These are phyloP conservation scores for Antechinus stuartii DNA, from an alignment of 2,113 vertebrate genomes.

Conservation along the genomic window DNA sequence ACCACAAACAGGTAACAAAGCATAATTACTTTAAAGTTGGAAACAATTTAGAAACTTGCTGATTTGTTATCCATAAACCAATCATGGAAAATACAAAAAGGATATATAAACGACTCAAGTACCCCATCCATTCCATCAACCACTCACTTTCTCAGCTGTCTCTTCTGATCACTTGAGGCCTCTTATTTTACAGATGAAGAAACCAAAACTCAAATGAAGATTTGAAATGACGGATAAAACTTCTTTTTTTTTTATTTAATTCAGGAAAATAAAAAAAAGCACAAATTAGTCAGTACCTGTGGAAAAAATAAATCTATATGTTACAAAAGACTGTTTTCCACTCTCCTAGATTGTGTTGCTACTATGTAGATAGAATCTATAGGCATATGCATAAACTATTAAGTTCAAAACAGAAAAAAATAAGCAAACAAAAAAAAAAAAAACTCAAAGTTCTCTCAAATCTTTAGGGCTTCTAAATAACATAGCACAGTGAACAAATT, in stretches of 20 bases:
- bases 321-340: neutral
- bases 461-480: constrained; percentile 39
- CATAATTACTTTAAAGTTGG: neutral
- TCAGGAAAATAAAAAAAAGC: neutral
- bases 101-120: neutral
- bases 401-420: neutral
- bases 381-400: neutral
- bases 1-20: neutral
- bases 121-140: neutral
- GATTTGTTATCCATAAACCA: neutral
- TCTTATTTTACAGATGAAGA: neutral
- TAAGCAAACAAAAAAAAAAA: neutral
- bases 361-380: neutral
- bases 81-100: neutral
- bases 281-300: neutral
- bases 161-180: neutral
- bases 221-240: neutral
- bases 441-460: neutral
- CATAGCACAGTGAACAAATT: constrained; percentile 57
- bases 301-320: neutral
- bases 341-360: neutral
- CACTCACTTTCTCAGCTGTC: neutral
- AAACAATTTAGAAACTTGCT: neutral
- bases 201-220: neutral
- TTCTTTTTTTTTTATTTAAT: neutral